A percentile compares a stretch with the other conserved stretches of the same genome.
Evolutionary conservation across 2,113 vertebrate genomes (phyloP).

Genomic region (Lipophrys pholis): DNA sequence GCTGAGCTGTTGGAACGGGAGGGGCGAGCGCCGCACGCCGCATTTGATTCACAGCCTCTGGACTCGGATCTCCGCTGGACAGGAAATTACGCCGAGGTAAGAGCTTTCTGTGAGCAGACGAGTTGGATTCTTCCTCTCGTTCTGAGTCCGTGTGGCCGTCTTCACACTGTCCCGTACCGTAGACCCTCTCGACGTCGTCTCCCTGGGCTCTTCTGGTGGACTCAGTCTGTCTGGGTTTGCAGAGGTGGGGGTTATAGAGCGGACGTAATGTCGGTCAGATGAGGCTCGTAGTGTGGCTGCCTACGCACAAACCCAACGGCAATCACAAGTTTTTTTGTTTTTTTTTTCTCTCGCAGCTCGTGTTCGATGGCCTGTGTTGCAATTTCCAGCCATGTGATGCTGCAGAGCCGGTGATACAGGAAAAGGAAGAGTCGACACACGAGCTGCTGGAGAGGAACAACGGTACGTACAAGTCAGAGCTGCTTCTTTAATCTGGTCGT

Average conservation of each 20-base stretch:
- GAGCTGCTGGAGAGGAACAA: conserved; percentile 19
- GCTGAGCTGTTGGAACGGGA: conserved; percentile 14
- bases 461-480: conserved; percentile 40
- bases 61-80: conserved; percentile 10
- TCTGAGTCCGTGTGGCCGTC: no score
- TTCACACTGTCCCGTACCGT: no score
- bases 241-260: conserved; percentile 4
- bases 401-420: conserved; percentile 51
- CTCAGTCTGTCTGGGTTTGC: not conserved
- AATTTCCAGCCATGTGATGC: conserved; percentile 78
- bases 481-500: not conserved
- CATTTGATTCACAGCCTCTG: conserved; percentile 19
- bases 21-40: conserved; percentile 38
- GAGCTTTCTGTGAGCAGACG: not conserved
- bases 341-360: conserved; percentile 8
- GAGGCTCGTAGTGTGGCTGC: conserved; percentile 23
- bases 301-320: conserved; percentile 8
- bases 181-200: no score
- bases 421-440: conserved; percentile 55
- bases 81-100: conserved; percentile 61
- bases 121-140: no score
- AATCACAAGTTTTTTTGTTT: conserved; percentile 52
- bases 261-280: conserved; percentile 43
- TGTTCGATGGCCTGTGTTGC: conserved; percentile 60
- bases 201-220: no score